Evolutionary conservation across 2,113 vertebrate genomes (phyloP).

Genomic region (Cochlearius cochlearius): DNA sequence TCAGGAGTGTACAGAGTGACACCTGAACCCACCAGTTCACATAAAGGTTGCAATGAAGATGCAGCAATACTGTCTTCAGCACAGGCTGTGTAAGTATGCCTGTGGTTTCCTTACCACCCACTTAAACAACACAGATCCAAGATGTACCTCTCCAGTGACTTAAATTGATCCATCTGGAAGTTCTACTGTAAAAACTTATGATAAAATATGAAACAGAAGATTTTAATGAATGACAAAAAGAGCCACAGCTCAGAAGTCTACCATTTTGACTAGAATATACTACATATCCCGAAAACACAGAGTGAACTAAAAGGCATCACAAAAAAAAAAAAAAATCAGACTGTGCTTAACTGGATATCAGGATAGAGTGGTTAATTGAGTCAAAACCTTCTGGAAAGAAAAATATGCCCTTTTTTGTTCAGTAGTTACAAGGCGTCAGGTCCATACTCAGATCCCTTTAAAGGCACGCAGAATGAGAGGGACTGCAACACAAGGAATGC

Average conservation of each 20-base stretch:
- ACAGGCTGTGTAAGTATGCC: not conserved
- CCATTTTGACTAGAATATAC: not conserved
- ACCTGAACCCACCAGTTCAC: not conserved
- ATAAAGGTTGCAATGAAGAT: not conserved
- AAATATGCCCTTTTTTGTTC: not conserved
- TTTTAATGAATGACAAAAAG: not conserved
- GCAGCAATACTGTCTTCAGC: not conserved
- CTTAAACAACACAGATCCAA: not conserved
- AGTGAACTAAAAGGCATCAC: not conserved
- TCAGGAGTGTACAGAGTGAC: not conserved
- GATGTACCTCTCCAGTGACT: not conserved
- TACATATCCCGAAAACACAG: not conserved
- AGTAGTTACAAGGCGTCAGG: not conserved
- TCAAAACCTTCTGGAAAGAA: not conserved
- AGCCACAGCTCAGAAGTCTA: not conserved
- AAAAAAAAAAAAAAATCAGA: not conserved
- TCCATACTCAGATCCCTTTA: not conserved
- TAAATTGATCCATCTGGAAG: not conserved
- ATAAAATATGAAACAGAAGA: not conserved
- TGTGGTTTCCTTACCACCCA: not conserved
- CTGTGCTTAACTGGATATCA: not conserved
- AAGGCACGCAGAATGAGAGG: not conserved
- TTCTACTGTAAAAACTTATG: not conserved
- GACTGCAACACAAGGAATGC: not conserved
- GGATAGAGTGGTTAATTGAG: not conserved